Percentiles rank a stretch among this genome's conserved stretches.
These are phyloP conservation scores for Lepidocolaptes lacrymiger DNA, from an alignment of 2,797 vertebrate genomes.

Conservation along the genomic window DNA sequence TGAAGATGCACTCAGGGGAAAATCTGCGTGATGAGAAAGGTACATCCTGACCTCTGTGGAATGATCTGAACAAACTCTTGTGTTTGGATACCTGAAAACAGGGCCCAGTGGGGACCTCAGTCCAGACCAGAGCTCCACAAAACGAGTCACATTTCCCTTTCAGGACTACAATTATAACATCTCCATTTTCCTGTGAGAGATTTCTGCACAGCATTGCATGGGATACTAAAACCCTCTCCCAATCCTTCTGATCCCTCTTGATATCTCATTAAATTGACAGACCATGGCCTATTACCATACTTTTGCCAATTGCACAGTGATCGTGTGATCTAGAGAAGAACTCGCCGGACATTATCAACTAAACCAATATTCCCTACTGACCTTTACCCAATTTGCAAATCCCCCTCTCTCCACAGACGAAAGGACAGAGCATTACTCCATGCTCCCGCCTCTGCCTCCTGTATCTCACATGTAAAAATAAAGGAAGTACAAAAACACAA, in stretches of 20 bases:
- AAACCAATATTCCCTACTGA: conserved; percentile 7
- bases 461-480: conserved; percentile 4
- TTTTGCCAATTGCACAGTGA: conserved; percentile 1
- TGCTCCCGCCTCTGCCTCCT: background rate
- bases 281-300: conserved; percentile 39
- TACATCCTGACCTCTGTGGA: background rate
- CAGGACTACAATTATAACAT: background rate
- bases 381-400: conserved; percentile 7
- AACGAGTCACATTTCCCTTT: background rate
- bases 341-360: conserved; percentile 4
- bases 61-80: accelerated
- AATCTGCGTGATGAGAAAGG: background rate
- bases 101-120: background rate
- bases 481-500: background rate
- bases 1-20: background rate
- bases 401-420: background rate
- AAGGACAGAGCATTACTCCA: background rate
- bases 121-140: background rate
- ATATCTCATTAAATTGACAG: conserved; percentile 53
- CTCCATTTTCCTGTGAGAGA: background rate
- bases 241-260: conserved; percentile 15
- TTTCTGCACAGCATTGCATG: background rate
- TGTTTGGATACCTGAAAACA: background rate
- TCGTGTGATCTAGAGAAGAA: conserved; percentile 23
- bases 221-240: conserved; percentile 8